Conservation (phyloP, 2,888 invertebrate species). For the Athetis lepigone region DNA sequence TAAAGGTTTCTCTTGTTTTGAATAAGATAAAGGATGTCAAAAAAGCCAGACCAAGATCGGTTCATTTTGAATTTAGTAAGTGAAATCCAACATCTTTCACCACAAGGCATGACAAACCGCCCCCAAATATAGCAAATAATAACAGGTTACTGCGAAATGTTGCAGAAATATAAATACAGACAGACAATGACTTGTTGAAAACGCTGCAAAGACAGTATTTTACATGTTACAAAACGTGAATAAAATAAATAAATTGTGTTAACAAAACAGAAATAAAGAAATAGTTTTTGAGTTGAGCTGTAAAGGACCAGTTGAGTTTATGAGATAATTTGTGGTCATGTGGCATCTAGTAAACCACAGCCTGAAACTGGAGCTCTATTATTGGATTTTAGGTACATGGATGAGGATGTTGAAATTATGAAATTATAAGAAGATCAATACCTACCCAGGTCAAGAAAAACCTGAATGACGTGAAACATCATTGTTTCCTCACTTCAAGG, state of each 20-base stretch:
- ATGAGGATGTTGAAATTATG: constrained; percentile 20
- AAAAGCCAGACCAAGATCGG: constrained; percentile 14
- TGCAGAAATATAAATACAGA: constrained; percentile 15
- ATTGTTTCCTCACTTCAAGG: constrained; percentile 49
- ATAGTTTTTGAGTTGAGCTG: constrained; percentile 13
- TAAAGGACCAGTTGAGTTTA: constrained; percentile 19
- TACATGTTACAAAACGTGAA: constrained; percentile 22
- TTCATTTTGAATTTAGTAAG: constrained; percentile 63
- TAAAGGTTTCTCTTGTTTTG: background rate
- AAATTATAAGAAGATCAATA: constrained; percentile 20
- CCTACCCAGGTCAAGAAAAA: constrained; percentile 26
- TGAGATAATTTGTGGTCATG: constrained; percentile 41
- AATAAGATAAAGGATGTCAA: background rate
- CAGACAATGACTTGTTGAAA: constrained; percentile 38
- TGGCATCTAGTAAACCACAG: constrained; percentile 34
- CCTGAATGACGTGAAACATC: constrained; percentile 33
- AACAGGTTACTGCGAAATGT: constrained; percentile 56
- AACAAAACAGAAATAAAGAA: background rate
- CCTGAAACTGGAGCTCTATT: constrained; percentile 12
- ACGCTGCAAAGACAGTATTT: constrained; percentile 15
- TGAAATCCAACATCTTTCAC: constrained; percentile 72
- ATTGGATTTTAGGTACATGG: background rate
- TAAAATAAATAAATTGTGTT: constrained; percentile 30
- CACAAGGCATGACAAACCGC: constrained; percentile 69
- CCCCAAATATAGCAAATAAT: constrained; percentile 57